Evolutionary conservation across 2,797 vertebrate species (phyloP).

Genomic region (Myoxocephalus aenaeus): DNA sequence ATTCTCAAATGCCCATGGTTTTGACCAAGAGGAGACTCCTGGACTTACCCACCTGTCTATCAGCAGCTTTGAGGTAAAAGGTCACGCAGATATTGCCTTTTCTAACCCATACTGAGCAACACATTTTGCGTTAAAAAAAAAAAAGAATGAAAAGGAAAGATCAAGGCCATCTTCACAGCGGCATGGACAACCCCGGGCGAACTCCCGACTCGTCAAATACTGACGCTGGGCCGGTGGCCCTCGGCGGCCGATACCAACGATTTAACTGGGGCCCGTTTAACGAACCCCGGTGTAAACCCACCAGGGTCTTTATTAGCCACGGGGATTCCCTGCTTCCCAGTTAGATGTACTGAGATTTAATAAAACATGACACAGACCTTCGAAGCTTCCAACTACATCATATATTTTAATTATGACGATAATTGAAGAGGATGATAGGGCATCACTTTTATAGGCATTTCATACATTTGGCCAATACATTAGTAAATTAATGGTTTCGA

Average conservation of each 20-base stretch:
- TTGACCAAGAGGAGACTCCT: background rate
- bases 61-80: constrained; percentile 44
- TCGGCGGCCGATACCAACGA: no score
- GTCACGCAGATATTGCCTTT: constrained; percentile 50
- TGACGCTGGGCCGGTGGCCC: background rate
- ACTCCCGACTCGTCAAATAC: background rate
- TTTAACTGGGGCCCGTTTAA: background rate
- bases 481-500: background rate
- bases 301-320: background rate
- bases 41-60: constrained; percentile 27
- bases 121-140: constrained; percentile 12
- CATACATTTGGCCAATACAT: background rate
- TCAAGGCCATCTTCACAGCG: background rate
- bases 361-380: background rate
- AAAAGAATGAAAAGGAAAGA: constrained; percentile 8
- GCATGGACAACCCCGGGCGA: background rate
- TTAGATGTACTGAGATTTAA: background rate
- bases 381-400: background rate
- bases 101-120: constrained; percentile 13
- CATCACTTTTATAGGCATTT: background rate
- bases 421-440: background rate
- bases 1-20: background rate
- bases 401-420: background rate
- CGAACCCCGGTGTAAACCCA: background rate
- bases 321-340: background rate